A percentile compares a stretch with the other conserved stretches of the same genome.
phyloP scores from a whole-genome alignment of 2,113 vertebrate genomes.

The Sander lucioperca region DNA sequence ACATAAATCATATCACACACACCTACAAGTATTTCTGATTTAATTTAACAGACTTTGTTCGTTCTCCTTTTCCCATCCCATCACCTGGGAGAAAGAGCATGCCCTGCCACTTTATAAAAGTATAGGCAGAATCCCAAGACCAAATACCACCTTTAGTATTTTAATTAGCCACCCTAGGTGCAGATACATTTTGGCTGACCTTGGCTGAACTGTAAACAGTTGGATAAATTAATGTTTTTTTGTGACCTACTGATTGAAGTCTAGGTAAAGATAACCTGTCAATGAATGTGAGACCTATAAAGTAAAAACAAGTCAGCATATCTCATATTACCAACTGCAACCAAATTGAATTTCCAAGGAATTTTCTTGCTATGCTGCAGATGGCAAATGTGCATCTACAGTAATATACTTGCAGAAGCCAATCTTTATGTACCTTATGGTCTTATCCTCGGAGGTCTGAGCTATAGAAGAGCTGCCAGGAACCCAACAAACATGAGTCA shows the following conservation, averaged over 20 bases:
- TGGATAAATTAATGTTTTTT: background rate
- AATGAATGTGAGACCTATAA: background rate
- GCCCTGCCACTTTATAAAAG: background rate
- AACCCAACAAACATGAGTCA: slow-evolving; percentile 97
- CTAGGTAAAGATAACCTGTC: background rate
- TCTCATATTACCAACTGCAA: slow-evolving; percentile 6
- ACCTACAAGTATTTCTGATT: background rate
- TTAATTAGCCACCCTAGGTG: slow-evolving; percentile 1
- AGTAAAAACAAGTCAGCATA: background rate
- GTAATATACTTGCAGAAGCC: background rate
- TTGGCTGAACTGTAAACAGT: background rate
- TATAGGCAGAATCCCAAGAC: background rate
- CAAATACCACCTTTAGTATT: background rate
- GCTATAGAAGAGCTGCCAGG: slow-evolving; percentile 89
- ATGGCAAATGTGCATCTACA: slow-evolving; percentile 1
- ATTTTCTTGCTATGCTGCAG: background rate
- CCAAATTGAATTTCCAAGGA: background rate
- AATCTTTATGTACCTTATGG: slow-evolving; percentile 85
- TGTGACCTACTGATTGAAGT: background rate
- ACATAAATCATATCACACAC: background rate
- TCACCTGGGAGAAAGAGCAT: background rate
- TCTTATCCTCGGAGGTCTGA: slow-evolving; percentile 97
- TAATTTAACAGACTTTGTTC: background rate
- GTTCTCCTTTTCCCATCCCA: background rate
- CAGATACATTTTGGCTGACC: background rate